A percentile compares a stretch with the other conserved stretches of the same genome.
These are phyloP conservation scores for Alligator mississippiensis DNA, from an alignment of 2,113 vertebrate genomes.

Conservation along the genomic window DNA sequence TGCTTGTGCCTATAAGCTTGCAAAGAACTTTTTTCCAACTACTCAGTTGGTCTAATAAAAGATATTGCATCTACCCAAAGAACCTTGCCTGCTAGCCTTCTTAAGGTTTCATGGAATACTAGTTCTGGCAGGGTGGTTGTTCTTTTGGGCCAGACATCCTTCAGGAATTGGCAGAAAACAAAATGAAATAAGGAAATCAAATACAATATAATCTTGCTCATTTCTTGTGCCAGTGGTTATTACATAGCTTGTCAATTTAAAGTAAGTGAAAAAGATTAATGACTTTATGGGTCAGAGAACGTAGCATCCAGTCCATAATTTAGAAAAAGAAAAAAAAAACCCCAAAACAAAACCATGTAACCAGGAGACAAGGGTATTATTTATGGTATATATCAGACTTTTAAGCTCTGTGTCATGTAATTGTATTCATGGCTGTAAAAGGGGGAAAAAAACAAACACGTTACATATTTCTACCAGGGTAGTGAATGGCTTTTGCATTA, in stretches of 20 bases:
- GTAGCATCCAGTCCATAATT: not conserved
- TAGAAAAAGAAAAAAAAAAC: not conserved
- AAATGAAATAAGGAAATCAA: not conserved
- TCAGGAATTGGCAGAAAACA: not conserved
- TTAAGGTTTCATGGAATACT: not conserved
- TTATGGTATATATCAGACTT: not conserved
- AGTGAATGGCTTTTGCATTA: not conserved
- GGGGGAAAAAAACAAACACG: not conserved
- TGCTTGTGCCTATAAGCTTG: too few relatives aligned
- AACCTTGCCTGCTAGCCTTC: not conserved
- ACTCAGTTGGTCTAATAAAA: too few relatives aligned
- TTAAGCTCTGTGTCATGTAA: not conserved
- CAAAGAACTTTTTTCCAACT: too few relatives aligned
- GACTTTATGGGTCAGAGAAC: not conserved
- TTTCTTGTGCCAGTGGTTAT: not conserved
- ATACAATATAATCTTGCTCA: accelerated
- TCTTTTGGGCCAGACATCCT: not conserved
- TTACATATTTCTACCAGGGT: not conserved
- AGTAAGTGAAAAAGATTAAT: not conserved
- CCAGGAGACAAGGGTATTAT: not conserved
- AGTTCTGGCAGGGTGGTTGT: not conserved
- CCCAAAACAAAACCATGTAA: not conserved
- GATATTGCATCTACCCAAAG: too few relatives aligned
- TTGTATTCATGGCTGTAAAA: not conserved
- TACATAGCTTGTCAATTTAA: not conserved